phyloP scores from a whole-genome alignment of 2,113 vertebrate species.

The Cephalopterus ornatus region DNA sequence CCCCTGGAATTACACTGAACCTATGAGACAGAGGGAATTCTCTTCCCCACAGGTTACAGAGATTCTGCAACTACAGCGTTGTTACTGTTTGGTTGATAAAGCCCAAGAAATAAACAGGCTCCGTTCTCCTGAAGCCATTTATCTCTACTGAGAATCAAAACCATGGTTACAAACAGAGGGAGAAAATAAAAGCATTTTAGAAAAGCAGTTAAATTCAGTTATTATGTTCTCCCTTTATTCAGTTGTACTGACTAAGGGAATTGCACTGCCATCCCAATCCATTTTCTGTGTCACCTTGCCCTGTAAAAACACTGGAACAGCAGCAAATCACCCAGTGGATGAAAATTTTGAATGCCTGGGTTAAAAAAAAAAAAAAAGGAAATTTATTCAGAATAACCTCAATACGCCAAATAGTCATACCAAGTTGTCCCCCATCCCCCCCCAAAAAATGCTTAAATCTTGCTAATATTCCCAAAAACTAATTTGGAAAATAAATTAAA shows the following conservation, averaged over 20 bases:
- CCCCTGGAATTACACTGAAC: neutral
- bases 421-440: no score
- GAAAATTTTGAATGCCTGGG: neutral
- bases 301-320: neutral
- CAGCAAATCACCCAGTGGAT: neutral
- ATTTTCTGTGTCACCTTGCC: neutral
- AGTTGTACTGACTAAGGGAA: neutral
- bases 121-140: neutral
- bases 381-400: neutral
- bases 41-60: neutral
- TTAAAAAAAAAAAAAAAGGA: neutral
- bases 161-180: neutral
- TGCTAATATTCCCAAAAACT: neutral
- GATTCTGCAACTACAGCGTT: neutral
- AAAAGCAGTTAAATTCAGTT: neutral
- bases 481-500: neutral
- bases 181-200: neutral
- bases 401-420: rapidly evolving
- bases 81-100: neutral
- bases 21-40: neutral
- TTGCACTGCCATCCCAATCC: neutral
- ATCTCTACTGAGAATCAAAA: neutral
- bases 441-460: neutral
- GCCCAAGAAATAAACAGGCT: neutral
- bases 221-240: neutral